phyloP scores from a whole-genome alignment of 2,888 invertebrate genomes.

The Tortrix viridana region DNA sequence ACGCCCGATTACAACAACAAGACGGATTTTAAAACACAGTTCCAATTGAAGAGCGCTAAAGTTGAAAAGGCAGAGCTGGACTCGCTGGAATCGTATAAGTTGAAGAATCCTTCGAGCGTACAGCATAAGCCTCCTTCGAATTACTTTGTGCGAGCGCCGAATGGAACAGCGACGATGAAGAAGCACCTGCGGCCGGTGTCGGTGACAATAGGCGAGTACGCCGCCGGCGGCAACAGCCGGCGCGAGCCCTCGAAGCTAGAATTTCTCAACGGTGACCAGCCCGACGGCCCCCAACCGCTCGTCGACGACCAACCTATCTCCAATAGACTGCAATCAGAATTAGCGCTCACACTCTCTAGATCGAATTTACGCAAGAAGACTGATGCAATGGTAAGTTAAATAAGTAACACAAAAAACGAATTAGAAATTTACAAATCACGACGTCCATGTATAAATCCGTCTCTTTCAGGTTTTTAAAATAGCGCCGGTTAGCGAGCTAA shows the following conservation, averaged over 20 bases:
- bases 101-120: constrained; percentile 86
- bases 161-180: constrained; percentile 83
- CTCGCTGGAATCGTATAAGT: constrained; percentile 89
- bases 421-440: constrained; percentile 28
- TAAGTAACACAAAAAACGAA: background rate
- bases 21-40: constrained; percentile 49
- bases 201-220: constrained; percentile 89
- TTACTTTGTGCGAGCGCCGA: constrained; percentile 86
- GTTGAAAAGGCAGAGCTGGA: constrained; percentile 89
- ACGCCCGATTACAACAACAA: constrained; percentile 73
- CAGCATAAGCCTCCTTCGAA: constrained; percentile 87
- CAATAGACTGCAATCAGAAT: constrained; percentile 88
- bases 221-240: constrained; percentile 77
- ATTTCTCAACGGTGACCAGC: constrained; percentile 83
- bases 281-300: constrained; percentile 62
- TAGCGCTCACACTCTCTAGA: constrained; percentile 89
- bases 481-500: constrained; percentile 48
- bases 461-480: constrained; percentile 64
- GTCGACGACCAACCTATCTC: constrained; percentile 82
- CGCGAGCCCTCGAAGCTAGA: constrained; percentile 89
- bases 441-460: constrained; percentile 43
- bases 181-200: constrained; percentile 86
- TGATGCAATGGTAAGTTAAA: constrained; percentile 85
- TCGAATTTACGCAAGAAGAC: constrained; percentile 90
- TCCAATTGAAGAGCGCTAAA: constrained; percentile 59